Base-by-base conservation (phyloP, 2,113 vertebrate genomes). In the Burhinus oedicnemus region DNA sequence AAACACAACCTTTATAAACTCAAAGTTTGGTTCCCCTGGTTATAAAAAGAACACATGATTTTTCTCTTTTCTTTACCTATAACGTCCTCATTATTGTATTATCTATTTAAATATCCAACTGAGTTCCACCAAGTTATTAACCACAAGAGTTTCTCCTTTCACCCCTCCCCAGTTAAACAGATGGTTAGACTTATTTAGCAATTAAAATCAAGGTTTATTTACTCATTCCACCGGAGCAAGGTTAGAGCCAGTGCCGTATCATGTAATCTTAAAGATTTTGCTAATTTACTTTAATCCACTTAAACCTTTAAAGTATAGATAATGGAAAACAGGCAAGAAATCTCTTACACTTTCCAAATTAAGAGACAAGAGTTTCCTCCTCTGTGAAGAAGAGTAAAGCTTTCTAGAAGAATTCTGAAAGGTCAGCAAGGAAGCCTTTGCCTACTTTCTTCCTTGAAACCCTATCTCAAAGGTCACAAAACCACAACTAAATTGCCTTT, bases 201-300 rank as follows among this genome's bases (percentile, higher is more conserved):
- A 92, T 96, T 96, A 83, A 96, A 95, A 94, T 95, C 87, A 77
- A 85, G 87, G 72, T 83, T 93, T 96, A 94, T 95, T 83, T 83
- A 12, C 15, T 7, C n/a, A 19, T 95, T 92, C 66, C 36, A 92
- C n/a, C 21, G 0, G 83, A 83, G 68, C 51, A 95, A 95, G 87
- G 64, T 96, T 92, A 78, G 62, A 95, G 34, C 13, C 62, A 83
- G 61, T 74, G 72, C 66, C 5, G 3, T 93, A 87, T 91, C 97
- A 93, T 93, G 88, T 71, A 96, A 69, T 71, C 83, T 94, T 95
- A 95, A 96, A 95, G 92, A 97, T 96, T 96, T 88, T 95, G 88
- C 94, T 98, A 97, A 98, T 98, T 98, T 96, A 85, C 97, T 97
- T 76, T 96, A 98, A 98, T 98, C 97, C 87, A 94, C 69, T 97